phyloP scores from a whole-genome alignment of 2,113 vertebrate genomes.

The Leucopsar rothschildi region DNA sequence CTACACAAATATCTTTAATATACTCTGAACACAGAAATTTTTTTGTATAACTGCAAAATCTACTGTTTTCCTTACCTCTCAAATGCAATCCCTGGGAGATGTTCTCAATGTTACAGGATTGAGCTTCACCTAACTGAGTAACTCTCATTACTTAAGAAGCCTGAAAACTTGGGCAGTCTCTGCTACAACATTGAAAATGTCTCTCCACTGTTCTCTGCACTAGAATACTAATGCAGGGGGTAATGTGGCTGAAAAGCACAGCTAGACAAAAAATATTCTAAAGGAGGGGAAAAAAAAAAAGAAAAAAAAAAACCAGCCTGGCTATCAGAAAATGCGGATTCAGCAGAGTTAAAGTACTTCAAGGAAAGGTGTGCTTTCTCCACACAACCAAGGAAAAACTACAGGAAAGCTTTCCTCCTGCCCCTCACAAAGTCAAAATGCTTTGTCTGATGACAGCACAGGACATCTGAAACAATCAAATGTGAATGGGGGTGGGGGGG shows the following conservation, averaged over 20 bases:
- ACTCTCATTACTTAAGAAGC: neutral
- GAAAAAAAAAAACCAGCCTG: neutral
- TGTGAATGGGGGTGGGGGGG: fast-evolving
- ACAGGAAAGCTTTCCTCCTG: neutral
- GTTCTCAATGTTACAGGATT: neutral
- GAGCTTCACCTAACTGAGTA: neutral
- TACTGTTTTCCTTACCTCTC: neutral
- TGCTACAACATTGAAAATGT: neutral
- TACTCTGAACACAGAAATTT: neutral
- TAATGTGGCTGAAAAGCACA: neutral
- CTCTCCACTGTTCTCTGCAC: neutral
- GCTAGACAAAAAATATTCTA: neutral
- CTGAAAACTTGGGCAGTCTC: neutral
- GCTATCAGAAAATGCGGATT: neutral
- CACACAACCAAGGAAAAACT: neutral
- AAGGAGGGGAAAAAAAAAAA: neutral
- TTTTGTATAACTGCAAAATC: neutral
- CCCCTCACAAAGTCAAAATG: neutral
- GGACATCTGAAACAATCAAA: neutral
- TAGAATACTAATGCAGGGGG: constrained; percentile 16
- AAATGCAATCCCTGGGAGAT: neutral
- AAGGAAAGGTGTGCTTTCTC: neutral
- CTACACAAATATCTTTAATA: neutral
- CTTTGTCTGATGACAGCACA: neutral
- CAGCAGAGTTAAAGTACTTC: neutral